phyloP scores from a whole-genome alignment of 2,797 vertebrate species.

The Telmatherina bonti region DNA sequence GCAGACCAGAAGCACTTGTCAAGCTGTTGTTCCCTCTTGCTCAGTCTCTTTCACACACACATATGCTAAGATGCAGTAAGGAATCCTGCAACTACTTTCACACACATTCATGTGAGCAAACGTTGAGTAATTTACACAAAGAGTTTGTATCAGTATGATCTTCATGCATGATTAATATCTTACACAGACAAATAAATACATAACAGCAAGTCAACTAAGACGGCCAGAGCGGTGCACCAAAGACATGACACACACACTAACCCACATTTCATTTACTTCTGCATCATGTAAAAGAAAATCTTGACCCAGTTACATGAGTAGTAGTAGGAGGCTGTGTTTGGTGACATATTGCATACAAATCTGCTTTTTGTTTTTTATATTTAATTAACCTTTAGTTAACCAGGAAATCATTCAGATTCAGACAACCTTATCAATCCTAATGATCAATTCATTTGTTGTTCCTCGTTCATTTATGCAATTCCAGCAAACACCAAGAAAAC shows the following conservation, averaged over 20 bases:
- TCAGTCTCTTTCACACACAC: constrained; percentile 41
- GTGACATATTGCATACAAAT: not conserved
- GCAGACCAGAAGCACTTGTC: constrained; percentile 76
- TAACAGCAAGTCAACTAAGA: not conserved
- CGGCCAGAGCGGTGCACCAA: not conserved
- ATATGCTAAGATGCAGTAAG: constrained; percentile 5
- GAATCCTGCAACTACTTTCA: not conserved
- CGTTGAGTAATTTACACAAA: not conserved
- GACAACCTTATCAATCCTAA: not conserved
- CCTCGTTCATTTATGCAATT: not conserved
- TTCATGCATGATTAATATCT: not conserved
- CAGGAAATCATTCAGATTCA: not conserved
- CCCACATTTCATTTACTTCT: not conserved
- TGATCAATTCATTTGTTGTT: not conserved
- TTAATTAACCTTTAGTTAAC: not conserved
- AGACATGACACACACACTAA: not conserved
- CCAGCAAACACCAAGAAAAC: not conserved
- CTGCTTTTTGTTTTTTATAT: not conserved
- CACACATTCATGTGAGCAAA: not conserved
- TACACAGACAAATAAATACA: not conserved
- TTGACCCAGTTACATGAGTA: not conserved
- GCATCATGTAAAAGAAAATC: not conserved
- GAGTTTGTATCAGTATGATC: not conserved
- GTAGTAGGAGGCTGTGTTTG: not conserved
- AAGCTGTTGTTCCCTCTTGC: constrained; percentile 74